Evolutionary conservation across 2,888 invertebrate genomes (phyloP).

Genomic region (Dasysyrphus tricinctus): DNA sequence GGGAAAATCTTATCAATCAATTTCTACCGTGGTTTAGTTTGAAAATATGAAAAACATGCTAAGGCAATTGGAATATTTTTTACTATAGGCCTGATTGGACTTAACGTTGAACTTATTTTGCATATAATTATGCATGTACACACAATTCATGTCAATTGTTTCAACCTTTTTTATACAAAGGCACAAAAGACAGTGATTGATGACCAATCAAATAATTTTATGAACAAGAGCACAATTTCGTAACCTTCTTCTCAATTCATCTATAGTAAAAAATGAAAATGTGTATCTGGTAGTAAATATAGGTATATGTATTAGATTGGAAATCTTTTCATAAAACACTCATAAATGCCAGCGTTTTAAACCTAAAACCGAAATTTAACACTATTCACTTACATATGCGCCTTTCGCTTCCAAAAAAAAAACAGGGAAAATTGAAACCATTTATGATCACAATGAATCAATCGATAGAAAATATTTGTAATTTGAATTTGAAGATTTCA

Average conservation of each 20-base stretch:
- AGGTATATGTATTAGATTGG: too few relatives aligned
- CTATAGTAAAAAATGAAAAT: neutral
- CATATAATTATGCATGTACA: neutral
- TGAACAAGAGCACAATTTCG: neutral
- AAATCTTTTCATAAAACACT: too few relatives aligned
- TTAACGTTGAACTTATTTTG: neutral
- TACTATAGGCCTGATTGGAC: neutral
- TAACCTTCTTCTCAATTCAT: neutral
- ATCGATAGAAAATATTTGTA: too few relatives aligned
- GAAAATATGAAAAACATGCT: neutral
- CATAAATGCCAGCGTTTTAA: too few relatives aligned
- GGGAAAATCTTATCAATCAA: conserved; percentile 3
- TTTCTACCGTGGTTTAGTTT: neutral
- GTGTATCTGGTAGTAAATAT: neutral
- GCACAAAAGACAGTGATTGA: conserved; percentile 8
- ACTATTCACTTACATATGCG: too few relatives aligned
- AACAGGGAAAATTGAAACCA: too few relatives aligned
- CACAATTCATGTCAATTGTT: conserved; percentile 9
- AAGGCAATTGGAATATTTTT: neutral
- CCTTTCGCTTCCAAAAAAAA: too few relatives aligned
- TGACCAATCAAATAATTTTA: neutral
- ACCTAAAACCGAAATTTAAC: too few relatives aligned
- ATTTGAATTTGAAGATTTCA: too few relatives aligned
- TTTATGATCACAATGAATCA: too few relatives aligned
- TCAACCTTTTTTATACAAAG: neutral